A percentile compares a stretch with the other conserved stretches of the same genome.
Conservation (phyloP, 2,113 vertebrate species). For the Trematocara zebra region DNA sequence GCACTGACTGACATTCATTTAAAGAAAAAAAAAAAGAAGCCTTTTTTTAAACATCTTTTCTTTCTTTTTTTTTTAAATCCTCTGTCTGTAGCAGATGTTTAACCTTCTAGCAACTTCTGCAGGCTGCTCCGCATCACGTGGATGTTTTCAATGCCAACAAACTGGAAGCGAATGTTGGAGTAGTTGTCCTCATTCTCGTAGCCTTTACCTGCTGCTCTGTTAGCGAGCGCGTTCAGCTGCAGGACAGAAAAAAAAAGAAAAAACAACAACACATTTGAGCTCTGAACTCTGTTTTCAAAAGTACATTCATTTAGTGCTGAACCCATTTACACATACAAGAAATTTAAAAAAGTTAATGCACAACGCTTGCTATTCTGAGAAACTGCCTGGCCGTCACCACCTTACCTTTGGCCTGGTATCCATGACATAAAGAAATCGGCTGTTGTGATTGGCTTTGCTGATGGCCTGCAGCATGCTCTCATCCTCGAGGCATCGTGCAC, state of each 20-base stretch:
- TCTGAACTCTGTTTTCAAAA: background rate
- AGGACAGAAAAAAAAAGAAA: background rate
- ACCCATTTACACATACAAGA: background rate
- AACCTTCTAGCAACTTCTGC: constrained; percentile 94
- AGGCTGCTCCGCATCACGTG: constrained; percentile 96
- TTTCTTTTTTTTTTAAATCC: background rate
- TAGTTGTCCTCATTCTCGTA: constrained; percentile 99
- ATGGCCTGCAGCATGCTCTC: constrained; percentile 96
- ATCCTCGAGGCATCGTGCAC: constrained; percentile 93
- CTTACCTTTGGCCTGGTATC: constrained; percentile 93
- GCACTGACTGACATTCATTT: background rate
- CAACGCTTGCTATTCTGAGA: background rate
- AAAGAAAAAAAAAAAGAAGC: background rate
- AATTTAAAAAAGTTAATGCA: background rate
- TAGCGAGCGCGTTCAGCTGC: constrained; percentile 94
- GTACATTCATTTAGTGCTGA: background rate
- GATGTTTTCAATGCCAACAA: constrained; percentile 99
- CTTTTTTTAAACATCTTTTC: background rate
- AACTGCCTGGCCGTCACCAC: background rate
- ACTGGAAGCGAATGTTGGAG: constrained; percentile 98
- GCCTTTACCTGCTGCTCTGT: constrained; percentile 96
- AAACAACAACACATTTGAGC: background rate
- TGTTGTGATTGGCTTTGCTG: constrained; percentile 90
- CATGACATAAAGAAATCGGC: constrained; percentile 91
- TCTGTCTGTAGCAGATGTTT: background rate